Evolutionary conservation across 2,113 vertebrate species (phyloP).

Genomic region (Laticauda laticaudata): DNA sequence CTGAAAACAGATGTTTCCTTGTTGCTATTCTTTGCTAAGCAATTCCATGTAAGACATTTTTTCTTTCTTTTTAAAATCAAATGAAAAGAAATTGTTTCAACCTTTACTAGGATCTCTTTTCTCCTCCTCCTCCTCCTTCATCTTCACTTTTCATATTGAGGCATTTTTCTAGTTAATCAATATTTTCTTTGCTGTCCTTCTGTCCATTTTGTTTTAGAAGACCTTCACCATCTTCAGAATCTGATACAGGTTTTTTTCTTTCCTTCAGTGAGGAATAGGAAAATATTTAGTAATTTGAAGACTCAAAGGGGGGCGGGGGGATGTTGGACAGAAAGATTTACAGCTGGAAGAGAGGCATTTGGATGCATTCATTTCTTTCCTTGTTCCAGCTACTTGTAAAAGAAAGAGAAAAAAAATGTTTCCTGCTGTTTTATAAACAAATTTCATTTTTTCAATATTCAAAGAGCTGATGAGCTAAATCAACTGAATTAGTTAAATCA

Average conservation of each 20-base stretch:
- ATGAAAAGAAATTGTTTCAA: neutral
- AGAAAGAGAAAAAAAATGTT: neutral
- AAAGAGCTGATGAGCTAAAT: constrained; percentile 19
- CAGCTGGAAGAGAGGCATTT: neutral
- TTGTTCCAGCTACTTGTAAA: neutral
- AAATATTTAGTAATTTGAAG: neutral
- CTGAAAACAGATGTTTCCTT: no score
- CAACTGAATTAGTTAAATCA: neutral
- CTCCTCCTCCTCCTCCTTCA: no score
- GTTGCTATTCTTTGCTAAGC: neutral
- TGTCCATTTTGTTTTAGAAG: neutral
- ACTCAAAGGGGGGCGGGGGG: neutral
- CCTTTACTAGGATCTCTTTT: neutral
- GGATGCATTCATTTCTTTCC: neutral
- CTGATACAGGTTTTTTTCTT: neutral
- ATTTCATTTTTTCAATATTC: constrained; percentile 9
- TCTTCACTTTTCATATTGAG: neutral
- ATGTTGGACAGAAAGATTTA: neutral
- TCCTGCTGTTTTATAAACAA: neutral
- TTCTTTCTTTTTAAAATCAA: neutral
- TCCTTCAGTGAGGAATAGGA: neutral
- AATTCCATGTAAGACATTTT: neutral
- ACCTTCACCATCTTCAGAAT: neutral
- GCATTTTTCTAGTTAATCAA: neutral
- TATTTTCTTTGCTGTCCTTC: neutral